These are phyloP conservation scores for Phalangium opilio DNA, from an alignment of 2,888 invertebrate species.

Conservation along the genomic window DNA sequence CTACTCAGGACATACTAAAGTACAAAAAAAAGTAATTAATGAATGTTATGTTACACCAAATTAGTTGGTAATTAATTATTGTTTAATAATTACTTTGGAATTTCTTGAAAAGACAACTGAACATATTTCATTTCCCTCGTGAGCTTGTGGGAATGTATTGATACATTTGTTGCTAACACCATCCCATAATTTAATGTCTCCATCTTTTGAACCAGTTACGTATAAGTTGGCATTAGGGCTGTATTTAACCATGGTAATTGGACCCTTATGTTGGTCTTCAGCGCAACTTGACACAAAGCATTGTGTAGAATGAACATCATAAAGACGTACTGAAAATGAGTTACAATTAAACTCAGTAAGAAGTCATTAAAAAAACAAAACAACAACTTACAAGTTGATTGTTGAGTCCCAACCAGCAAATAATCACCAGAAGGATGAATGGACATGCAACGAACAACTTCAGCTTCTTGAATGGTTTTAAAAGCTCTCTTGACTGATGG, in stretches of 20 bases:
- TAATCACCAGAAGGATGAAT: slow-evolving; percentile 94
- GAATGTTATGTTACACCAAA: neutral
- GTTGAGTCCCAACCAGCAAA: slow-evolving; percentile 80
- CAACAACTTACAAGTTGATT: slow-evolving; percentile 43
- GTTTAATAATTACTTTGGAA: slow-evolving; percentile 69
- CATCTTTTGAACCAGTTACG: slow-evolving; percentile 81
- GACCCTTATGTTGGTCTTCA: slow-evolving; percentile 36
- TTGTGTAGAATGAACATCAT: slow-evolving; percentile 87
- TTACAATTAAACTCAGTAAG: too few species aligned
- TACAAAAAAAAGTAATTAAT: slow-evolving; percentile 11
- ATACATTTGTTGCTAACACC: slow-evolving; percentile 84
- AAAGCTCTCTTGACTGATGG: slow-evolving; percentile 96
- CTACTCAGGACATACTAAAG: slow-evolving; percentile 80
- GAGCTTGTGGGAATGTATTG: slow-evolving; percentile 82
- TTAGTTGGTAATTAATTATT: too few species aligned
- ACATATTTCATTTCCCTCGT: slow-evolving; percentile 85
- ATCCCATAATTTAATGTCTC: slow-evolving; percentile 92
- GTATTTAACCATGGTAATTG: slow-evolving; percentile 40
- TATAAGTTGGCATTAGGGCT: slow-evolving; percentile 53
- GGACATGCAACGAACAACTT: slow-evolving; percentile 71
- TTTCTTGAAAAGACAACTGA: slow-evolving; percentile 87
- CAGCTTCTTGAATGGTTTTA: slow-evolving; percentile 86
- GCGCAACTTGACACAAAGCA: slow-evolving; percentile 88
- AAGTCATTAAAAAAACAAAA: too few species aligned
- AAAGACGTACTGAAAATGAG: slow-evolving; percentile 48